Evolutionary conservation across 2,113 vertebrate genomes (phyloP), one percentile per base, ranked within the genome.

Genomic region (Phasianus colchicus): DNA sequence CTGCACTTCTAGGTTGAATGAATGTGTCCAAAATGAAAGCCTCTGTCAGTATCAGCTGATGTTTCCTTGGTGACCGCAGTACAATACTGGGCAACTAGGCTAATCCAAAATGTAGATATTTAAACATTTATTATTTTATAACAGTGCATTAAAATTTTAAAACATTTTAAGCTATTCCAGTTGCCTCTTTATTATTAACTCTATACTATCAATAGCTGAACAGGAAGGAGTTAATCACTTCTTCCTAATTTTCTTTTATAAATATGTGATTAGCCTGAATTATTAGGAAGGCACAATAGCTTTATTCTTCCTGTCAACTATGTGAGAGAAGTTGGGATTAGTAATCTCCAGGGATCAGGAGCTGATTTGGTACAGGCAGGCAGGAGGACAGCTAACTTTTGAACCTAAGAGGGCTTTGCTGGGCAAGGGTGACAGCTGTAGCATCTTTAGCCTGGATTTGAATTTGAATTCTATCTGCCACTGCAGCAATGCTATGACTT

Each of bases 381-480:
- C 97, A 96, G 97, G 96, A 98, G 98, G 98, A 98, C 92, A 87
- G 98, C 98, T 98, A 98, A 98, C 98, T 98, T 98, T 98, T 99
- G 98, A 99, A 98, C 98, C 98, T 98, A 98, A 98, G 97, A 97
- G 95, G 98, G 98, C 97, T 98, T 98, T 98, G 96, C 97, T 97
- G 98, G 98, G 98, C 97, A 97, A 97, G 98, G 98, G 97, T 98
- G 98, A 98, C 97, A 98, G 98, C 97, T 98, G 98, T 97, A 97
- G 97, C 97, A 97, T 98, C 97, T 98, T 98, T 97, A 98, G 98
- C 96, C 95, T 97, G 98, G 98, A 98, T 98, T 98, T 98, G 97
- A 98, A 98, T 98, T 98, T 98, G 98, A 98, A 98, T 98, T 98
- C 97, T 98, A 98, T 98, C 98, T 98, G 96, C 98, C 96, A 96